Evolutionary conservation across 2,797 vertebrate genomes (phyloP), one percentile per base, ranked within the genome.

Genomic region (Poeciliopsis presidionis): DNA sequence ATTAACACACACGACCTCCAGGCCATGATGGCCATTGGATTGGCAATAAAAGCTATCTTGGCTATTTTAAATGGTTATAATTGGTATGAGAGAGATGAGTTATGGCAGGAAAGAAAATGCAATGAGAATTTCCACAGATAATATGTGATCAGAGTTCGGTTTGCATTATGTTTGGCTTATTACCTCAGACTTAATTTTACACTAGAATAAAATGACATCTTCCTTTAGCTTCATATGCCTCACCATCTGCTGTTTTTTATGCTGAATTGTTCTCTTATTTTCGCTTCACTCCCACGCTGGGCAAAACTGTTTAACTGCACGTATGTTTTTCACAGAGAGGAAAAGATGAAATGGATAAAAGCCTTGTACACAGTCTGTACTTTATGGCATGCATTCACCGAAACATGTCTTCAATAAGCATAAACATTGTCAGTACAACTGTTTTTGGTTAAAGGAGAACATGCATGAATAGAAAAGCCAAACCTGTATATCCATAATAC

Each of bases 11-110:
- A 76, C 84, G 89, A 85, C 85, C 91, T 91, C 88, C 80, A 75
- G 86, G 88, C 88, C 87, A 72, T 33, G 22, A 2, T 75, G 69
- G 81, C 87, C 78, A 92, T 90, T 82, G 90, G 88, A 91, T 90
- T 80, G 91, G 88, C 89, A 90, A 91, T 94, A 91, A 94, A 94
- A 92, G 81, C 65, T 83, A 73, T 78, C 82, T 71, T 72, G 83
- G 88, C 78, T 73, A 89, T 91, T 90, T 92, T 67, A 85, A 86
- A 80, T 25, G 3, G 78, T 9, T 30, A 77, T 91, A 91, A 93
- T 89, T 87, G 80, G 79, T 53, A 82, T 45, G 49, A 83, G 79
- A 55, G 51, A 80, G 84, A 84, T 47, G 81, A 86, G 84, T 80
- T 74, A 41, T 41, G 83, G 85, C 79, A 72, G 81, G 78, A 85